A percentile compares a stretch with the other conserved stretches of the same genome.
Conservation (phyloP, 2,888 invertebrate species). For the Neoaliturus tenellus region DNA sequence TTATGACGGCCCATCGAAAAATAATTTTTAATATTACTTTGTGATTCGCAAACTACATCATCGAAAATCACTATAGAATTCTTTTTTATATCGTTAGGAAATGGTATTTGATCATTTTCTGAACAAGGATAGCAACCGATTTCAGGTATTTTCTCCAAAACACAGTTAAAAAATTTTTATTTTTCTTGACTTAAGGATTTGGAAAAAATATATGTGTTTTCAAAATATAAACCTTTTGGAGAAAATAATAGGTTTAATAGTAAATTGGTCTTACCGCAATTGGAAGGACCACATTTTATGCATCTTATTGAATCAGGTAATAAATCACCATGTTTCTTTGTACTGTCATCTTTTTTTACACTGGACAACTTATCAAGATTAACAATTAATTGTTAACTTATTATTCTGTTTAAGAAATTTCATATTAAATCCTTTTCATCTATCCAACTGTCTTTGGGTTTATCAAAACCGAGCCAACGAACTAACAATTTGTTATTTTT, state of each 20-base stretch:
- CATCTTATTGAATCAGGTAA: conserved; percentile 40
- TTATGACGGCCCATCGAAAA: conserved; percentile 50
- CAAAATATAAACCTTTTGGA: conserved; percentile 46
- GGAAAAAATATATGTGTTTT: conserved; percentile 53
- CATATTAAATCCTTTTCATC: conserved; percentile 40
- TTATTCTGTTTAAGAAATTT: too few relatives aligned
- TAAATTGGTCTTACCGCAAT: conserved; percentile 49
- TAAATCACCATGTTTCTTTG: conserved; percentile 28
- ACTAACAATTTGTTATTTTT: conserved; percentile 47
- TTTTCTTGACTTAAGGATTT: conserved; percentile 53
- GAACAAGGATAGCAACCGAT: conserved; percentile 12
- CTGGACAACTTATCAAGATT: too few relatives aligned
- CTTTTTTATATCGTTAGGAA: conserved; percentile 13
- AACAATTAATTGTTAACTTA: too few relatives aligned
- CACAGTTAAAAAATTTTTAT: conserved; percentile 51
- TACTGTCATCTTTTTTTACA: not conserved
- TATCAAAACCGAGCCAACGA: conserved; percentile 47
- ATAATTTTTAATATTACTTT: conserved; percentile 38
- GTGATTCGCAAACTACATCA: conserved; percentile 43
- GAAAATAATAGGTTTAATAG: conserved; percentile 46
- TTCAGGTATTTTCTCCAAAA: not conserved
- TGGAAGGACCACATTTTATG: conserved; percentile 22
- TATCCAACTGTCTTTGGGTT: conserved; percentile 45
- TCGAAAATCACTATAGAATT: conserved; percentile 56
- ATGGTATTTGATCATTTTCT: conserved; percentile 19